Conservation (phyloP, 2,888 invertebrate species). For the Synergus japonicus region DNA sequence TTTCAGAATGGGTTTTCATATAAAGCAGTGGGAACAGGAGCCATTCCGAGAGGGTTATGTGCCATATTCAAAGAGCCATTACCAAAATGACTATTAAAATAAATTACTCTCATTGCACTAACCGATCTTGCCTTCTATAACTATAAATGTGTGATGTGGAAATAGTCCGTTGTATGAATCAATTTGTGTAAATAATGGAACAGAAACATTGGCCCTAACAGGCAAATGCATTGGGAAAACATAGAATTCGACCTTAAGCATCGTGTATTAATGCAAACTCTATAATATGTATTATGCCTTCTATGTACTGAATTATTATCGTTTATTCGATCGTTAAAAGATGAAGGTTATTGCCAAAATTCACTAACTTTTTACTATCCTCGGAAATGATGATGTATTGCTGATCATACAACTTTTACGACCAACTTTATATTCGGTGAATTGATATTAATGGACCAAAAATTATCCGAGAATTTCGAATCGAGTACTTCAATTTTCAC, state of each 20-base stretch:
- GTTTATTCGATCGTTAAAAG: background rate
- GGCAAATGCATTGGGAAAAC: constrained; percentile 44
- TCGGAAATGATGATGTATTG: background rate
- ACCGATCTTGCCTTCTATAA: constrained; percentile 46
- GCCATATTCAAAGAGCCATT: constrained; percentile 72
- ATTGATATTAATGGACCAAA: background rate
- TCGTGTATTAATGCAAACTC: background rate
- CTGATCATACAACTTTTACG: background rate
- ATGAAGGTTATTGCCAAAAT: background rate
- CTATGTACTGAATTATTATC: background rate
- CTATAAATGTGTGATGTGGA: constrained; percentile 56
- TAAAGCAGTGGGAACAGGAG: constrained; percentile 51
- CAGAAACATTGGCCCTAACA: constrained; percentile 52
- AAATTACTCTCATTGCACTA: constrained; percentile 70
- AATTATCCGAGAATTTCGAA: background rate
- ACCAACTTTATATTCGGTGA: background rate
- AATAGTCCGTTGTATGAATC: constrained; percentile 69
- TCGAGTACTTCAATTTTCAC: background rate
- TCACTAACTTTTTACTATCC: background rate
- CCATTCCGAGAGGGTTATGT: constrained; percentile 61
- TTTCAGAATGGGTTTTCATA: constrained; percentile 11
- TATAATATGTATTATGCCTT: background rate
- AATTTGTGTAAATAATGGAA: constrained; percentile 71
- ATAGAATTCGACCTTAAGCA: background rate
- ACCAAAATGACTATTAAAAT: constrained; percentile 75